Base-by-base conservation (phyloP, 53 echinoderm and acorn worm genomes). In the Stichopus horrens region DNA sequence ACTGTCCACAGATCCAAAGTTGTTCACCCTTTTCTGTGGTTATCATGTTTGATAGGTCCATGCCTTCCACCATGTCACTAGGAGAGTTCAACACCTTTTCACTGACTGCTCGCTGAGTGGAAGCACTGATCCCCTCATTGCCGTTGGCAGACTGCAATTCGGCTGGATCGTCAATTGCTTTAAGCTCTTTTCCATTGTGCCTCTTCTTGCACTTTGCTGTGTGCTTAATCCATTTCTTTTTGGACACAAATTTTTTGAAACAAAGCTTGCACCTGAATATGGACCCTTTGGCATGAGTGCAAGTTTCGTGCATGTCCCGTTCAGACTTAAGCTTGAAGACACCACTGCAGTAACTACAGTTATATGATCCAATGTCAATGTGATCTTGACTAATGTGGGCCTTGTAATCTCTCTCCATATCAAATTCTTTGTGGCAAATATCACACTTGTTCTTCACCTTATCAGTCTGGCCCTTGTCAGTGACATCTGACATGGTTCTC, bases 221-320 rank as follows among this genome's bases (percentile, higher is more conserved):
- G 85, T 85, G 85, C 52, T 85, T 59, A 6, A 58, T 65, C 52
- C 57, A 67, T 4, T 67, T 58, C 0, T 59, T 63, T 67, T 85
- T 85, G 14, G 60, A 51, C 9, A 21, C 65, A 67, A 85, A 85
- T 16, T 65, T 67, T 18, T 85, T 85, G 37, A 52, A 65, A 65
- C 85, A 85, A 52, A 63, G 85, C 22, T 85, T 85, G 85, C 85
- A 85, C 8, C 65, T 59, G 23, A 63, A 59, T 2, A 67, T 37
- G 1, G 85, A 52, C 58, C 63, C 85, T 52, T 85, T 85, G 23
- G 63, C 85, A 85, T 85, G 85, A 23, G 85, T 85, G 68, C 63
- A 85, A 13, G 52, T 23, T 37, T 85, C 85, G 23, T 85, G 85
- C 66, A 85, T 63, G 66, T 85, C 85, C 53, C 60, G 53, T 52